Base-by-base conservation (phyloP, 2,888 invertebrate genomes). In the Ormyrus pomaceus region DNA sequence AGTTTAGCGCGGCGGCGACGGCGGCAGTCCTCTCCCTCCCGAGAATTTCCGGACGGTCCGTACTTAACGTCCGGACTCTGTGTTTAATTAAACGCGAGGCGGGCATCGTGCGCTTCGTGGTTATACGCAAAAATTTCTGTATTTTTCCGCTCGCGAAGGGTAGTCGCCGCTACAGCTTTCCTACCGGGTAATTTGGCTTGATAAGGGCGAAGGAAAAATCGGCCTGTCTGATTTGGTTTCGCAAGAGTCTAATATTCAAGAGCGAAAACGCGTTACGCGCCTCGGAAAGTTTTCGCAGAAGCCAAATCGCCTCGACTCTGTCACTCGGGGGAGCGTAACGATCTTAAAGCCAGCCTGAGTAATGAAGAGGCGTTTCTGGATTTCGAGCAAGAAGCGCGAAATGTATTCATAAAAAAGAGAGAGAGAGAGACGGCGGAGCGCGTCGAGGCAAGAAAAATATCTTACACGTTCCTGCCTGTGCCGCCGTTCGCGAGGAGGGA, bases 321-420 rank as follows among this genome's bases (percentile, higher is more conserved):
- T 34, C 34, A 34, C 34, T 34, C 34, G 4, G 34, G 34, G 34
- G 34, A 71, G 45, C 11, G 51, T 50, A 46, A 70, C 55, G 77
- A 59, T 62, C 61, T 61, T 76, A 70, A 81, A 82, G 56, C 34
- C 77, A 73, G 83, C 72, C 73, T 71, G 74, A 10, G 64, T 82
- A 83, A 83, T 86, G 83, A 86, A 85, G 82, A 77, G 81, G 50
- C 51, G 56, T 62, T 59, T 50, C 11, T 56, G 51, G 34, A 34
- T 45, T 48, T 34, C 56, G 51, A 65, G 79, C 76, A 76, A 13
- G 19, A 10, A 81, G 84, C 82, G 82, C 69, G 82, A 80, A 71
- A 77, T 80, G 75, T 82, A 82, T 81, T 79, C 79, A 64, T 72
- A 64, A 64, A 68, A 64, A 64, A 76, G 62, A 64, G 48, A 10